Conservation (phyloP, 2,888 invertebrate genomes). For the Sphinx pinastri region DNA sequence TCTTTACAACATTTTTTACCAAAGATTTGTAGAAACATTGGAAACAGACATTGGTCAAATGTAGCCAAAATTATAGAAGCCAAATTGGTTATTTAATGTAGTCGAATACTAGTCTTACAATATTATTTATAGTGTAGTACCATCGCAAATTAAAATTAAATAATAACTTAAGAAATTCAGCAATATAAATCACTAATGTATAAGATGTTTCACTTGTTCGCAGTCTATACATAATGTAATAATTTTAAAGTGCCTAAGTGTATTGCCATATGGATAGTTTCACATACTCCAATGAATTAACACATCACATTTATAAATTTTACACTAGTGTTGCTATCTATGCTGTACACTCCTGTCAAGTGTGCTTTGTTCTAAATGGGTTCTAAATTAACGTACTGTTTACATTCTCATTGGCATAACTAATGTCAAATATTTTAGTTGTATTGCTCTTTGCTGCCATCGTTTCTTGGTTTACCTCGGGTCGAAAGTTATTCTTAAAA, state of each 20-base stretch:
- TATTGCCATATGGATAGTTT: constrained; percentile 36
- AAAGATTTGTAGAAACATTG: constrained; percentile 32
- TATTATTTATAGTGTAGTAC: constrained; percentile 32
- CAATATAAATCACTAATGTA: constrained; percentile 8
- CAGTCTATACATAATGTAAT: constrained; percentile 15
- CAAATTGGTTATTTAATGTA: constrained; percentile 39
- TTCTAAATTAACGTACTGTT: no score
- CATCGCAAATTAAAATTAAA: background rate
- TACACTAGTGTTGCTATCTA: no score
- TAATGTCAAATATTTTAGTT: no score
- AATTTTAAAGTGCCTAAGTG: constrained; percentile 41
- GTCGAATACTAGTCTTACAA: constrained; percentile 22
- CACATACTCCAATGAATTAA: background rate
- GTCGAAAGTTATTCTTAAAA: no score
- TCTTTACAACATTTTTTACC: constrained; percentile 30
- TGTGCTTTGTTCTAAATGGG: no score
- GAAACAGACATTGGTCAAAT: background rate
- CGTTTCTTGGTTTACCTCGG: no score
- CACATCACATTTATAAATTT: no score
- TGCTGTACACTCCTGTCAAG: no score
- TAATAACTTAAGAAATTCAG: background rate
- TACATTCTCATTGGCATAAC: no score
- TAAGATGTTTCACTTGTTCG: constrained; percentile 22
- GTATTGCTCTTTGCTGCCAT: no score
- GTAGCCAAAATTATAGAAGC: constrained; percentile 39